Evolutionary conservation across 2,888 invertebrate species (phyloP).

Genomic region (Doris montereyensis): DNA sequence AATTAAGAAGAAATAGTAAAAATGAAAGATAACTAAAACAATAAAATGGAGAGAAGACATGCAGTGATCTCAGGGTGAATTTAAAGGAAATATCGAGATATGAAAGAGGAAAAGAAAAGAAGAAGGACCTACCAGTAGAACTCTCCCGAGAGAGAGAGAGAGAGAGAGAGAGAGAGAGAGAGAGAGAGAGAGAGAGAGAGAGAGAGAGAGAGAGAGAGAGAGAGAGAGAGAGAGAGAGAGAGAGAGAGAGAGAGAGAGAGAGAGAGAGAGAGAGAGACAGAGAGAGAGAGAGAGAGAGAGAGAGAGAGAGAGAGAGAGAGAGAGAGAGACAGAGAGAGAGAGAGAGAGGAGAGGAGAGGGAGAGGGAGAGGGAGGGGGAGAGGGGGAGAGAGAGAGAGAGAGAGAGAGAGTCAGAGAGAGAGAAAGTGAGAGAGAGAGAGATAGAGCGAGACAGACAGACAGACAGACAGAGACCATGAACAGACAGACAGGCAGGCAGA

Average conservation of each 20-base stretch:
- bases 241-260: constrained; percentile 5
- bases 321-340: neutral
- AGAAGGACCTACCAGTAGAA: neutral
- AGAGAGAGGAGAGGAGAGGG: neutral
- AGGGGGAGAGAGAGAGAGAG: neutral
- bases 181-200: neutral
- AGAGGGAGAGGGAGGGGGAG: neutral
- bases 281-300: neutral
- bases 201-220: neutral
- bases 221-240: neutral
- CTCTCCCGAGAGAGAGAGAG: neutral
- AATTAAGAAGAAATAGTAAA: too few species aligned
- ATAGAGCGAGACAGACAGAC: too few species aligned
- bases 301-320: neutral
- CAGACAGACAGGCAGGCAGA: too few species aligned
- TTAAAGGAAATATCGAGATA: neutral
- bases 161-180: neutral
- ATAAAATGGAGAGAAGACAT: too few species aligned
- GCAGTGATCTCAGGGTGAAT: too few species aligned
- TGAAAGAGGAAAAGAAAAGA: neutral
- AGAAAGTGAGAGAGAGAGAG: too few species aligned
- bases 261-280: constrained; percentile 59
- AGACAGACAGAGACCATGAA: neutral
- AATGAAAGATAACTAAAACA: too few species aligned
- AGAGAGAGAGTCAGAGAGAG: too few species aligned